These are phyloP conservation scores for Chrysopa pallens DNA, from an alignment of 1,140 invertebrate genomes.

Conservation along the genomic window DNA sequence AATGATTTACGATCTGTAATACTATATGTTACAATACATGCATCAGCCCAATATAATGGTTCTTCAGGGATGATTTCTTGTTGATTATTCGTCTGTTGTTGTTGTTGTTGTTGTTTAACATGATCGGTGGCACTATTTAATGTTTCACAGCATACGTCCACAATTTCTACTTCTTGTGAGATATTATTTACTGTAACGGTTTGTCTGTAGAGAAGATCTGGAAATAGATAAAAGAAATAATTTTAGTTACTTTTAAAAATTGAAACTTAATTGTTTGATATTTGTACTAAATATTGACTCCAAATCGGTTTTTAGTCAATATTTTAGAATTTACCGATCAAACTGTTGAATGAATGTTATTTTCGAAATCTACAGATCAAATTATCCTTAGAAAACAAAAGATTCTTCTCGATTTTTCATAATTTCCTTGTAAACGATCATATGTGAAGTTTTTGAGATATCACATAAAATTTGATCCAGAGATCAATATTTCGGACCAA, in stretches of 20 bases:
- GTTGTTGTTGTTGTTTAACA: not conserved
- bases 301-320: no score
- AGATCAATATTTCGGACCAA: no score
- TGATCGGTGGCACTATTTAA: slow-evolving; percentile 18
- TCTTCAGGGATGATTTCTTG: slow-evolving; percentile 21
- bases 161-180: slow-evolving; percentile 53
- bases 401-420: no score
- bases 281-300: no score
- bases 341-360: no score
- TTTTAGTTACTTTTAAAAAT: not conserved
- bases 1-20: slow-evolving; percentile 54
- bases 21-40: slow-evolving; percentile 60
- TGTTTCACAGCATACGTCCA: slow-evolving; percentile 43
- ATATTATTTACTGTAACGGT: slow-evolving; percentile 48
- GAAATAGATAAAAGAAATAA: slow-evolving; percentile 19
- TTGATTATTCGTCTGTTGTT: not conserved
- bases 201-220: slow-evolving; percentile 61
- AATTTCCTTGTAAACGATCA: no score
- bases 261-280: no score
- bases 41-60: slow-evolving; percentile 55
- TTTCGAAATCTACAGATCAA: no score
- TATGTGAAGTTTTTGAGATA: no score
- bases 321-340: no score
- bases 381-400: no score
- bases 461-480: no score